Evolutionary conservation across 2,113 vertebrate species (phyloP).

Genomic region (Brachionichthys hirsutus): DNA sequence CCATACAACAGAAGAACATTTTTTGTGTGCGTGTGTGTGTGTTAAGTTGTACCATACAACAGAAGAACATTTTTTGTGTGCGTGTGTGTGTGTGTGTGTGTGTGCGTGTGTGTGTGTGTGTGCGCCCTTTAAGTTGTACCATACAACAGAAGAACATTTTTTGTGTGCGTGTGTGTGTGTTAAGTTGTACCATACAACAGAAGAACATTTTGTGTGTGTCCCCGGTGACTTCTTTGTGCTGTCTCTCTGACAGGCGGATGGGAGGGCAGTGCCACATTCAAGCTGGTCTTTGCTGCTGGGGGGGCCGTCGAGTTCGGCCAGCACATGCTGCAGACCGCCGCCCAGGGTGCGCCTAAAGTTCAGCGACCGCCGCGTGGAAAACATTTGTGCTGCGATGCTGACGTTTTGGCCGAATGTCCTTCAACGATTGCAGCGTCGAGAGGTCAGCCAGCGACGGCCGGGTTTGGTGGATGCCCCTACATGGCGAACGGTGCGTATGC

Average conservation of each 20-base stretch:
- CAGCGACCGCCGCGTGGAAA: no score
- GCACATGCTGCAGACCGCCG: slow-evolving; percentile 91
- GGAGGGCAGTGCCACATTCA: slow-evolving; percentile 89
- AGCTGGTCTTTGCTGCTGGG: slow-evolving; percentile 86
- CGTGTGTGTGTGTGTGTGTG: no score
- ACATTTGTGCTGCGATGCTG: fast-evolving
- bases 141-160: background rate
- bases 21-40: no score
- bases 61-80: no score
- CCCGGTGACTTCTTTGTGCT: background rate
- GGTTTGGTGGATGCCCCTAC: slow-evolving; percentile 85
- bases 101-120: no score
- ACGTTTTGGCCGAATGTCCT: background rate
- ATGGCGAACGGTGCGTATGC: slow-evolving; percentile 90
- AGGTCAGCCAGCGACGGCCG: slow-evolving; percentile 85
- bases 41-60: no score
- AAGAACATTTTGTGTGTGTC: no score
- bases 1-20: no score
- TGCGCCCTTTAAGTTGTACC: background rate
- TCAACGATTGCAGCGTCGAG: slow-evolving; percentile 81
- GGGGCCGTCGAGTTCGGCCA: slow-evolving; percentile 98
- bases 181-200: no score
- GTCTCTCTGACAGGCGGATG: slow-evolving; percentile 84
- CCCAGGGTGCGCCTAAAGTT: slow-evolving; percentile 81
- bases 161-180: no score